A percentile compares a stretch with the other conserved stretches of the same genome.
These are phyloP conservation scores for Strongylocentrotus purpuratus DNA, from an alignment of 35 echinoderm and acorn worm species.

Conservation along the genomic window DNA sequence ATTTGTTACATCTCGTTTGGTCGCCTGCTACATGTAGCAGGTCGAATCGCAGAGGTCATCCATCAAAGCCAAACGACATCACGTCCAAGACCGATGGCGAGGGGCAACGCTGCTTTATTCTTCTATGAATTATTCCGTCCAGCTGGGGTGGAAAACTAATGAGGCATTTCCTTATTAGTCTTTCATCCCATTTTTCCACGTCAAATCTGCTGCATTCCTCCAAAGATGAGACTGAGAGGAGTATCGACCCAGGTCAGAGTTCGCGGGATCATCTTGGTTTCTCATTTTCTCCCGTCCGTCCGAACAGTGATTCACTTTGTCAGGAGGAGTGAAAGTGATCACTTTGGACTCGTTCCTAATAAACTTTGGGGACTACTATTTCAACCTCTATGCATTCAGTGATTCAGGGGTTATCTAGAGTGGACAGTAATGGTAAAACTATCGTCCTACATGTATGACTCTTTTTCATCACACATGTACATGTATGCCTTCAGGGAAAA, in stretches of 20 bases:
- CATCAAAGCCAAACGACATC: background rate
- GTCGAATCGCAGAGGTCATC: background rate
- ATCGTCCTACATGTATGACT: too few species aligned
- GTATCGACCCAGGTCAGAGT: background rate
- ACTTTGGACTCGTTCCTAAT: background rate
- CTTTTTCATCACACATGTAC: too few species aligned
- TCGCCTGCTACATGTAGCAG: background rate
- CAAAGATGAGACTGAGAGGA: background rate
- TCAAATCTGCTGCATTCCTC: background rate
- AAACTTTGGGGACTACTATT: background rate
- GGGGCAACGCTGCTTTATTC: background rate
- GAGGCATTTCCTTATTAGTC: constrained; percentile 44
- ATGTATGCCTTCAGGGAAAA: too few species aligned
- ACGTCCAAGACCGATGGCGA: background rate
- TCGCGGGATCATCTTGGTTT: background rate
- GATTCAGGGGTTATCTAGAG: too few species aligned
- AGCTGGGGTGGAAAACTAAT: background rate
- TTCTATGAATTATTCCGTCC: background rate
- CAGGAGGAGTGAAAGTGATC: constrained; percentile 15
- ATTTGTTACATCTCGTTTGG: background rate
- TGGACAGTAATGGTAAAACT: too few species aligned
- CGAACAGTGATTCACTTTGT: background rate
- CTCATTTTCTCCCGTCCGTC: background rate
- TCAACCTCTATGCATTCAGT: too few species aligned
- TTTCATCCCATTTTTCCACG: background rate